Conservation (phyloP, 2,797 vertebrate species). For the Austrolebias charrua region DNA sequence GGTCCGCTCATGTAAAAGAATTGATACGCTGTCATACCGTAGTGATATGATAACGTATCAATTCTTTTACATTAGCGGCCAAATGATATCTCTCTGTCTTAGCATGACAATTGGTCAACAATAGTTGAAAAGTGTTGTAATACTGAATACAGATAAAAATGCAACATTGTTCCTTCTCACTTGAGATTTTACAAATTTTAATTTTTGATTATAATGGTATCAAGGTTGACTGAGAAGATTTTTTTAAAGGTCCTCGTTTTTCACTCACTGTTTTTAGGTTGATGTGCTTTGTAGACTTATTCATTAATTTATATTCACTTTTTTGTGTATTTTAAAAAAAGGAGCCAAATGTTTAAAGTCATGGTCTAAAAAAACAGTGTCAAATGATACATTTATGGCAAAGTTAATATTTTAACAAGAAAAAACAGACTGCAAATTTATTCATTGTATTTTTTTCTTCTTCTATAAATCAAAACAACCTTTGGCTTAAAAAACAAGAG, state of each 20-base stretch:
- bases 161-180: not conserved
- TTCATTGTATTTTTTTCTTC: no score
- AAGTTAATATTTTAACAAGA: no score
- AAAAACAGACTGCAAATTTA: no score
- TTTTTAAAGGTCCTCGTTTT: not conserved
- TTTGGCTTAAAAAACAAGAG: no score
- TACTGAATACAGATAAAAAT: not conserved
- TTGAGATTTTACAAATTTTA: not conserved
- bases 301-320: not conserved
- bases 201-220: not conserved
- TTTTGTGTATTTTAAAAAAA: not conserved
- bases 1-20: no score
- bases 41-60: not conserved
- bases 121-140: not conserved
- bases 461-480: no score
- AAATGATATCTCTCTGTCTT: no score
- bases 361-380: no score
- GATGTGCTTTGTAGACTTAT: not conserved
- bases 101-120: not conserved
- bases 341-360: not conserved
- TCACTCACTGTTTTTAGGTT: not conserved
- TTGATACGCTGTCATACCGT: no score
- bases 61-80: no score
- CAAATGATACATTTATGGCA: no score
- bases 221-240: no score